A percentile compares a stretch with the other conserved stretches of the same genome.
Conservation (phyloP, 2,113 vertebrate genomes). For the Puffinus mauretanicus region DNA sequence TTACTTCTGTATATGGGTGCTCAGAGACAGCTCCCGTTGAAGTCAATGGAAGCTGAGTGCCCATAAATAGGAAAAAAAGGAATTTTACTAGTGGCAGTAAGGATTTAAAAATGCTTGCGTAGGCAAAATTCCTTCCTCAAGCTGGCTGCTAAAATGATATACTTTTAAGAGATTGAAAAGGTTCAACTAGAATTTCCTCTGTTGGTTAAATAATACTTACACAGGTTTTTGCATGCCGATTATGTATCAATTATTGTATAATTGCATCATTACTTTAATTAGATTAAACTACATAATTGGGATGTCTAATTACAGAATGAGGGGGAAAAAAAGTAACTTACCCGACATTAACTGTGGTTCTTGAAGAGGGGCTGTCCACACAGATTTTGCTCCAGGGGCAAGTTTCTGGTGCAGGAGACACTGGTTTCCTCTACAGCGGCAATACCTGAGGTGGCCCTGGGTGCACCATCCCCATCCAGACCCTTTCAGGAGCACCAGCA, state of each 20-base stretch:
- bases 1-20: neutral
- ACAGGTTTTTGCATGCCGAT: slow-evolving; percentile 71
- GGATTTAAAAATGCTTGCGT: neutral
- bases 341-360: neutral
- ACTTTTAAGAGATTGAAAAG: slow-evolving; percentile 28
- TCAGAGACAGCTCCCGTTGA: neutral
- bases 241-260: slow-evolving; percentile 78
- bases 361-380: neutral
- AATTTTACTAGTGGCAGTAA: neutral
- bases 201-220: slow-evolving; percentile 73
- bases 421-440: neutral
- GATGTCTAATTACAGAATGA: slow-evolving; percentile 72
- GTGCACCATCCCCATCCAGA: neutral
- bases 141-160: neutral
- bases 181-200: slow-evolving; percentile 55
- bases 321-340: neutral
- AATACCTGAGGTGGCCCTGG: neutral
- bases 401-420: neutral
- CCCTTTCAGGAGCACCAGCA: neutral
- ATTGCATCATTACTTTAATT: slow-evolving; percentile 78
- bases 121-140: slow-evolving; percentile 8
- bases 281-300: slow-evolving; percentile 78
- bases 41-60: neutral
- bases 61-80: neutral
- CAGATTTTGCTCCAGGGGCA: neutral